Percentiles rank a stretch among this genome's conserved stretches.
Evolutionary conservation across 2,888 invertebrate species (phyloP).

Genomic region (Eristalis pertinax): DNA sequence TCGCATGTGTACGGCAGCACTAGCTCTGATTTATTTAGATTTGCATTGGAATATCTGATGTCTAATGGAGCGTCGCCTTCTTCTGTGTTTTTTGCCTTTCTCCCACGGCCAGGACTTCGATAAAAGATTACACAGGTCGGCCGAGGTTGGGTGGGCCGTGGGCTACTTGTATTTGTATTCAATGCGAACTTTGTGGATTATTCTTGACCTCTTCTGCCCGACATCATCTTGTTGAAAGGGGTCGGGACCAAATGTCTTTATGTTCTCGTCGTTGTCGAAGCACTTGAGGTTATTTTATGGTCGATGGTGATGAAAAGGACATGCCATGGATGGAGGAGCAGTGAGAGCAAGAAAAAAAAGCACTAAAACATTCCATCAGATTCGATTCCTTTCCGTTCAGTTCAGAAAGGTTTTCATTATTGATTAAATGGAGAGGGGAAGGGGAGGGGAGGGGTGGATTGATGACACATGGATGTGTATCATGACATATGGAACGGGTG

Average conservation of each 20-base stretch:
- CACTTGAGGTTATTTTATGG: conserved; percentile 65
- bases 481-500: not conserved
- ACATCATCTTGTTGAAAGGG: conserved; percentile 49
- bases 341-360: not conserved
- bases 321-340: not conserved
- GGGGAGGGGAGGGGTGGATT: not conserved
- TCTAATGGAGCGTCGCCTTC: conserved; percentile 64
- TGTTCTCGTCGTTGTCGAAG: conserved; percentile 36
- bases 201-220: conserved; percentile 31
- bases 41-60: conserved; percentile 54
- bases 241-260: conserved; percentile 54
- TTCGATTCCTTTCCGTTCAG: conserved; percentile 25
- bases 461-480: not conserved
- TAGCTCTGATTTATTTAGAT: conserved; percentile 58
- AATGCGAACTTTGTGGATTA: conserved; percentile 60
- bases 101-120: conserved; percentile 19
- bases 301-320: conserved; percentile 21
- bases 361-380: conserved; percentile 34
- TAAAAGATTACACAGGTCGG: conserved; percentile 48
- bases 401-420: conserved; percentile 41
- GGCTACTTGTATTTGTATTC: conserved; percentile 46
- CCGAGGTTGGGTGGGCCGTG: conserved; percentile 10
- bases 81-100: conserved; percentile 35
- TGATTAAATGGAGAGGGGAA: conserved; percentile 14
- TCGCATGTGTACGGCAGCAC: not conserved